Base-by-base conservation (phyloP, 2,888 invertebrate species). In the Drosophila paranaensis region DNA sequence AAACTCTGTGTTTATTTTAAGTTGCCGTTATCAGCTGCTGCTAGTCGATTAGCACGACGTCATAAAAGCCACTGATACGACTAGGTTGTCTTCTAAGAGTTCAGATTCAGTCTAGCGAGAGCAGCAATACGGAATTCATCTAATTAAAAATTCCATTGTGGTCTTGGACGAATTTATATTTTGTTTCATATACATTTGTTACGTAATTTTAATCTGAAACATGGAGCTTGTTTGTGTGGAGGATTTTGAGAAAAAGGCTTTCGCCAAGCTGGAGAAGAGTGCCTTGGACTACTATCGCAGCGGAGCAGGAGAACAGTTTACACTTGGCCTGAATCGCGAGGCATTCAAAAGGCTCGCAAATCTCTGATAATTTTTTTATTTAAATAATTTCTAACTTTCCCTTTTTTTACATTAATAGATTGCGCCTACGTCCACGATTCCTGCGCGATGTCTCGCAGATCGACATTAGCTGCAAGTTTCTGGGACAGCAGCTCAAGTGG, bases 271-370 rank as follows among this genome's bases (percentile, higher is more conserved):
- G 60, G 95, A 96, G 1, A 95, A 95, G 90, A 93, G 93, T 73
- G 95, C 95, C 2, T 93, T 95, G 61, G 98, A 97, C 91, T 98
- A 98, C 92, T 98, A 97, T 91, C 95, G 94, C 84, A 96, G 97
- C 91, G 98, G 98, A 0, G 97, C 98, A 0, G 97, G 97, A 6
- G 95, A 96, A 30, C 96, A 98, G 91, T 93, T 94, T 69, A 96
- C 97, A 0, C 93, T 98, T 60, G 91, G 91, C 16, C 95, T 96
- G 82, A 98, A 98, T 88, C 94, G 93, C 86, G 93, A 93, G 40
- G 96, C 97, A 2, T 98, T 97, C 90, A 94, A 94, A 89, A 96
- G 73, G 76, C 48, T 16, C 16, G 27, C 25, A 11, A 4, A 14
- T 2, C 9, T 11, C 13, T 37, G 8, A 27, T 20, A 0, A 5